phyloP scores from a whole-genome alignment of 1,140 invertebrate species.

The Delia radicum region DNA sequence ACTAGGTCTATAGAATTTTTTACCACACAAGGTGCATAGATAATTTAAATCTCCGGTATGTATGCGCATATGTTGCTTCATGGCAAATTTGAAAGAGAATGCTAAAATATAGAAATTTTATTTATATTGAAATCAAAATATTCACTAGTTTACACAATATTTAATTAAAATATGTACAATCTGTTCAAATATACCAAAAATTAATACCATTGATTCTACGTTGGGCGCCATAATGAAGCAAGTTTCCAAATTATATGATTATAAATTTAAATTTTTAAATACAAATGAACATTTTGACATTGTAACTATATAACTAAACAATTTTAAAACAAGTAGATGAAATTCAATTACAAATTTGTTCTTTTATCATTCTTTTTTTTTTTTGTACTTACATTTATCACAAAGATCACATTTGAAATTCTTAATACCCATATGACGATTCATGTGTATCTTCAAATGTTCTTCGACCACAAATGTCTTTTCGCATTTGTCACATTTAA shows the following conservation, averaged over 20 bases:
- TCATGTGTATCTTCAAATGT: conserved; percentile 20
- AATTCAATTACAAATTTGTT: too few species aligned
- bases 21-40: conserved; percentile 65
- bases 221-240: too few species aligned
- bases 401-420: conserved; percentile 63
- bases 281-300: too few species aligned
- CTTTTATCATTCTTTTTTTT: too few species aligned
- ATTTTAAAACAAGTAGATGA: too few species aligned
- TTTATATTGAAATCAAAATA: neutral
- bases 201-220: too few species aligned
- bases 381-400: conserved; percentile 58
- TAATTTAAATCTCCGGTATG: conserved; percentile 67
- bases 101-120: conserved; percentile 2
- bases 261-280: too few species aligned
- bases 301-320: too few species aligned
- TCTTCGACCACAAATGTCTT: conserved; percentile 7
- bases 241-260: too few species aligned
- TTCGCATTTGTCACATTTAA: conserved; percentile 13
- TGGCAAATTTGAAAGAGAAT: conserved; percentile 5
- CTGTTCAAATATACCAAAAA: too few species aligned
- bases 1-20: conserved; percentile 64
- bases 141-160: too few species aligned
- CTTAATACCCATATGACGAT: conserved; percentile 50
- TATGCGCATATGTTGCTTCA: conserved; percentile 60
- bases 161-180: too few species aligned